Percentiles rank a stretch among this genome's conserved stretches.
phyloP scores from a whole-genome alignment of 2,113 vertebrate species.

The Mesoclemmys tuberculata region DNA sequence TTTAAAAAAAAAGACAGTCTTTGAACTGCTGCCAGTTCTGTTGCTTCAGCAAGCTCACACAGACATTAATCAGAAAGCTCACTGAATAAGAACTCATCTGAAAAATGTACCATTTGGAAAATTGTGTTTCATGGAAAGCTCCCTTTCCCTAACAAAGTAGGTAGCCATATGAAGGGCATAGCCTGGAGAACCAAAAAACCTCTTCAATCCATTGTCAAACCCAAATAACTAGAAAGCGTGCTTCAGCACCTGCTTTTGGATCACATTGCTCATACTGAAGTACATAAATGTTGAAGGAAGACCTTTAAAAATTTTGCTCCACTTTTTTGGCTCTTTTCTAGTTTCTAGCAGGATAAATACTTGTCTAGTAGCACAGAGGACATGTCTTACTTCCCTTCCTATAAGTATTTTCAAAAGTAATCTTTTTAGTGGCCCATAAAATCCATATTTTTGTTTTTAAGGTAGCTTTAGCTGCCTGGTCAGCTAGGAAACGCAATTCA shows the following conservation, averaged over 20 bases:
- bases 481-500: not conserved
- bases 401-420: not conserved
- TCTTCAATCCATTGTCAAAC: not conserved
- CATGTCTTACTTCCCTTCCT: not conserved
- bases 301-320: not conserved
- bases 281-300: not conserved
- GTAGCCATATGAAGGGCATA: not conserved
- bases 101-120: not conserved
- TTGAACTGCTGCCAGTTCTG: not conserved
- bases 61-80: not conserved
- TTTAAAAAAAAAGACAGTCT: not conserved
- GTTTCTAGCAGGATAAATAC: not conserved
- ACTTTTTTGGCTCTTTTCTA: not conserved
- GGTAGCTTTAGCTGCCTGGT: not conserved
- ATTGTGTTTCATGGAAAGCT: not conserved
- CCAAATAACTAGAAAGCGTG: not conserved
- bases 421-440: not conserved
- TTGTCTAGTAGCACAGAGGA: not conserved
- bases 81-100: not conserved
- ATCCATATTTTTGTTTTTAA: not conserved
- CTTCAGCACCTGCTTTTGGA: not conserved
- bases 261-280: not conserved
- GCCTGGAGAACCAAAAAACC: not conserved
- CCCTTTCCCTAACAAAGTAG: conserved; percentile 19
- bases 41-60: not conserved